phyloP scores from a whole-genome alignment of 53 echinoderm and acorn worm genomes.

The Arbacia lixula region DNA sequence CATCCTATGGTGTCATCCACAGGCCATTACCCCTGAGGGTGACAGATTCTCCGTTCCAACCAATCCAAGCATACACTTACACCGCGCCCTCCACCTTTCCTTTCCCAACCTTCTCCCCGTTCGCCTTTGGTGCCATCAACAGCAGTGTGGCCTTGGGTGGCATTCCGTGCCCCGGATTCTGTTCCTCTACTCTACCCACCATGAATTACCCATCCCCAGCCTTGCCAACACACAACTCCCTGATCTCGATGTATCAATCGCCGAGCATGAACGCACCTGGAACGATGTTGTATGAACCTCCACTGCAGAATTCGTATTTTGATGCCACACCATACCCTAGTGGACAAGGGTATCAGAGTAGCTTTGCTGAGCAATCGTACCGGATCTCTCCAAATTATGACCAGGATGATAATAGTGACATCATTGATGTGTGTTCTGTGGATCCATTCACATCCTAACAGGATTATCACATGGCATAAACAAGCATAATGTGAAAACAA shows the following conservation, averaged over 20 bases:
- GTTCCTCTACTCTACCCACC: constrained; percentile 7
- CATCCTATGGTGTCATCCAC: constrained; percentile 10
- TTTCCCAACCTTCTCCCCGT: constrained; percentile 21
- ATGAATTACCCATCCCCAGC: constrained; percentile 37
- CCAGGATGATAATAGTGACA: neutral
- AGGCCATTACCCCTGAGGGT: constrained; percentile 6
- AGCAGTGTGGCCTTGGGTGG: constrained; percentile 1
- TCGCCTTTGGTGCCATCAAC: neutral
- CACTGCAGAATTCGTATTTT: neutral
- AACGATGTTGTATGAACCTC: too few species aligned
- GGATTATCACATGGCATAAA: too few species aligned
- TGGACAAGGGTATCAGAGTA: neutral
- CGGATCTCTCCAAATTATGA: constrained; percentile 20
- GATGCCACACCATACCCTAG: neutral
- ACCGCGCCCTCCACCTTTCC: neutral
- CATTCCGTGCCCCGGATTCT: constrained; percentile 38
- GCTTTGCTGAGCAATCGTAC: neutral
- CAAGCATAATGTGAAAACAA: too few species aligned
- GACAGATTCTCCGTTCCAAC: neutral
- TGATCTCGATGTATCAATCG: constrained; percentile 14
- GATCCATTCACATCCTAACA: too few species aligned
- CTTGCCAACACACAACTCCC: constrained; percentile 23
- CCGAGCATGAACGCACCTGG: constrained; percentile 20
- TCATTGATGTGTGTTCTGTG: constrained; percentile 26
- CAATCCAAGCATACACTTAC: neutral